Evolutionary conservation across 2,888 invertebrate species (phyloP).

Genomic region (Lycophotia porphyrea): DNA sequence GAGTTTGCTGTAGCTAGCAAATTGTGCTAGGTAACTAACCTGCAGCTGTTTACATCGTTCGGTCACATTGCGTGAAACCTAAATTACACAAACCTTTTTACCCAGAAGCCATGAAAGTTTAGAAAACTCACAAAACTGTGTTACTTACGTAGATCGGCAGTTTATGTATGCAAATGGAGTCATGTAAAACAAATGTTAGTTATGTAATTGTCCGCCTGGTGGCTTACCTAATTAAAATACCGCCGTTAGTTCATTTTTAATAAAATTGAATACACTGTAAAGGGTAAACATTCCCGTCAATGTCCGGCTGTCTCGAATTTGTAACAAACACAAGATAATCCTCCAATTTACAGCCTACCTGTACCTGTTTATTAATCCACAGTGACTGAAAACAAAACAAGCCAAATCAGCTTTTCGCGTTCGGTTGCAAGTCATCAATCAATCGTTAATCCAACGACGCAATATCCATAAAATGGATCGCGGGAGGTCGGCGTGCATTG

Average conservation of each 20-base stretch:
- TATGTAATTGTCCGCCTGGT: background rate
- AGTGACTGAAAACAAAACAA: conserved; percentile 70
- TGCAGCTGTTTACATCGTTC: conserved; percentile 15
- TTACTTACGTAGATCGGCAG: background rate
- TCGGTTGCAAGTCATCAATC: conserved; percentile 82
- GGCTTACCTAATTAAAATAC: background rate
- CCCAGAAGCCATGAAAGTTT: conserved; percentile 13
- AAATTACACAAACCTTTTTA: background rate
- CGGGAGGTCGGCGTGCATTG: conserved; percentile 68
- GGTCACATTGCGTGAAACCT: background rate
- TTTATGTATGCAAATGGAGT: background rate
- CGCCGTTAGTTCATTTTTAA: background rate
- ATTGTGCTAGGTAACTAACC: conserved; percentile 30
- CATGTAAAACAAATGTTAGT: background rate
- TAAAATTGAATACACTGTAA: background rate
- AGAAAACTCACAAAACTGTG: conserved; percentile 25
- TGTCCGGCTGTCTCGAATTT: conserved; percentile 13
- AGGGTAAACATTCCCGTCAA: background rate
- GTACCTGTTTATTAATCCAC: conserved; percentile 54
- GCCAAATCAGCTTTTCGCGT: conserved; percentile 76
- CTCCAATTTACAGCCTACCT: conserved; percentile 21
- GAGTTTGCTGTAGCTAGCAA: conserved; percentile 8
- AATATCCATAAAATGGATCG: conserved; percentile 84
- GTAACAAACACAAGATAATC: conserved; percentile 27
- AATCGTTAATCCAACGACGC: conserved; percentile 84